phyloP scores from a whole-genome alignment of 1,140 invertebrate species.

The Drosophila nasuta region DNA sequence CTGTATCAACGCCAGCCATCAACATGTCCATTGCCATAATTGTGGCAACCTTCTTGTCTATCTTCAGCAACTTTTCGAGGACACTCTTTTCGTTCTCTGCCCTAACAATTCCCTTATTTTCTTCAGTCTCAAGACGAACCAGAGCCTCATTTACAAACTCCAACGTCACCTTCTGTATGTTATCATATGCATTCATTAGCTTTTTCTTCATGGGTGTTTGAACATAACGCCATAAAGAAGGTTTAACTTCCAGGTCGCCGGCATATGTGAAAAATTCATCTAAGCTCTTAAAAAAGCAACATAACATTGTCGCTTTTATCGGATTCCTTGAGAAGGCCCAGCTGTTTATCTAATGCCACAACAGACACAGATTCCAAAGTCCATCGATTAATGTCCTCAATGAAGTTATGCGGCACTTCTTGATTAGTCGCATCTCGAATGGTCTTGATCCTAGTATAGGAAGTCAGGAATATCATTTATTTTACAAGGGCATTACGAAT shows the following conservation, averaged over 20 bases:
- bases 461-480: too few relatives aligned
- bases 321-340: slow-evolving; percentile 85
- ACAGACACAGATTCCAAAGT: slow-evolving; percentile 89
- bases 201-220: slow-evolving; percentile 86
- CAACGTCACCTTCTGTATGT: slow-evolving; percentile 48
- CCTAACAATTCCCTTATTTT: slow-evolving; percentile 42
- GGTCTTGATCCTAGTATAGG: slow-evolving; percentile 84
- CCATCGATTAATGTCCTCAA: slow-evolving; percentile 89
- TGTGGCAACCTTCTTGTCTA: slow-evolving; percentile 84
- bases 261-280: slow-evolving; percentile 87
- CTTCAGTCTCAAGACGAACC: slow-evolving; percentile 60
- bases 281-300: slow-evolving; percentile 87
- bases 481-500: neutral
- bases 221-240: slow-evolving; percentile 88
- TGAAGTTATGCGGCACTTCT: slow-evolving; percentile 87
- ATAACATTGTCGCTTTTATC: slow-evolving; percentile 85
- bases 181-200: slow-evolving; percentile 85
- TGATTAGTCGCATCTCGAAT: slow-evolving; percentile 85
- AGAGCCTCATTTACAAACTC: slow-evolving; percentile 71
- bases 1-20: slow-evolving; percentile 77
- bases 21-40: slow-evolving; percentile 83
- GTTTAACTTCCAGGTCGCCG: slow-evolving; percentile 87
- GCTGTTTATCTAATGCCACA: slow-evolving; percentile 89
- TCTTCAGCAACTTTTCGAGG: slow-evolving; percentile 82
- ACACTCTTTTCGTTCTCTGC: slow-evolving; percentile 64